Conservation (phyloP, 2,113 vertebrate species). For the Panthera tigris region DNA sequence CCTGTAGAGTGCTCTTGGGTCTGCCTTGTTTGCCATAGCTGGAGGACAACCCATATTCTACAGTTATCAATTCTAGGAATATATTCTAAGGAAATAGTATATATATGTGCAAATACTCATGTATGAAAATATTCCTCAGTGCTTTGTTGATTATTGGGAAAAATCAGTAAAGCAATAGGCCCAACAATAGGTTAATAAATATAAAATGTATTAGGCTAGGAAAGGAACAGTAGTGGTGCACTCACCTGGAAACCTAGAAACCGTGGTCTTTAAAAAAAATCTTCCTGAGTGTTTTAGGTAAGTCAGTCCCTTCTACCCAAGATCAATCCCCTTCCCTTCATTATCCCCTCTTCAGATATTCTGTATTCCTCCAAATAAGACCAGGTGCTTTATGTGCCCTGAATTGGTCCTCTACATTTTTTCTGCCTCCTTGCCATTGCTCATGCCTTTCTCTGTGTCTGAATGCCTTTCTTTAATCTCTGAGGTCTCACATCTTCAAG, state of each 20-base stretch:
- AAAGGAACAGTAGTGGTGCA: neutral
- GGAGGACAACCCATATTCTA: neutral
- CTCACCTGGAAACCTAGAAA: neutral
- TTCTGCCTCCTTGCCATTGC: neutral
- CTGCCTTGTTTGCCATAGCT: neutral
- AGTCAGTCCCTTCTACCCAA: neutral
- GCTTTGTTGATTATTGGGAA: constrained; percentile 26
- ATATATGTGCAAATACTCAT: neutral
- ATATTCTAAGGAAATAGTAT: neutral
- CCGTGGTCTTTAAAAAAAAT: neutral
- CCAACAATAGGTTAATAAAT: neutral
- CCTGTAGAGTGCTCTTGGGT: neutral
- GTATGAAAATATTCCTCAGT: neutral
- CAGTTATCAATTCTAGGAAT: neutral
- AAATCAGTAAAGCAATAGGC: constrained; percentile 19
- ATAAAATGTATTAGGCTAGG: neutral
- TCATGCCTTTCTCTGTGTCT: neutral
- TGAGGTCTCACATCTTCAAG: neutral
- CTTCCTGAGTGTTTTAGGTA: neutral
- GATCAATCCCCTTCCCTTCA: neutral
- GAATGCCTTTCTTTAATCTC: neutral
- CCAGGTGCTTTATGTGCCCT: neutral
- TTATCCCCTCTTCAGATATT: constrained; percentile 1
- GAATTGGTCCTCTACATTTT: neutral
- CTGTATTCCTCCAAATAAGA: neutral